phyloP scores from a whole-genome alignment of 2,797 vertebrate species.

The Chelon labrosus region DNA sequence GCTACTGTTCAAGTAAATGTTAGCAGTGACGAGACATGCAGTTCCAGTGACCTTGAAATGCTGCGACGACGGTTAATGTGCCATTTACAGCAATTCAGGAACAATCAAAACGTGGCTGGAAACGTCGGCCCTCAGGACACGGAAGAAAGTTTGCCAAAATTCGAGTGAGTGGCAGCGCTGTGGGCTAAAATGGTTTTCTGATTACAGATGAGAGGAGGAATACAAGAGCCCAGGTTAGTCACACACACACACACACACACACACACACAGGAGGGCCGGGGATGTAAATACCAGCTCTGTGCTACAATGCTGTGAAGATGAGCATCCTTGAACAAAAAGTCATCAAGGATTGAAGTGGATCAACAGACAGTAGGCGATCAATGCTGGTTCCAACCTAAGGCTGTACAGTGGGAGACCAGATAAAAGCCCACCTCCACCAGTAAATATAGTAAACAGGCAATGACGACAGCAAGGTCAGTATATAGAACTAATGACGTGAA shows the following conservation, averaged over 20 bases:
- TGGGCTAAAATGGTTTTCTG: constrained; percentile 31
- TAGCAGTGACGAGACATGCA: constrained; percentile 11
- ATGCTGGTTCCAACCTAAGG: constrained; percentile 31
- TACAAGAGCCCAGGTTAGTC: constrained; percentile 26
- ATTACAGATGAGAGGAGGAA: constrained; percentile 37
- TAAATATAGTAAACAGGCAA: constrained; percentile 33
- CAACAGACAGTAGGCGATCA: constrained; percentile 52
- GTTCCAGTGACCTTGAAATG: constrained; percentile 50
- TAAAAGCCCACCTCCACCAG: constrained; percentile 14
- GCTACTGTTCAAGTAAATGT: constrained; percentile 49
- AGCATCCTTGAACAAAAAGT: constrained; percentile 55
- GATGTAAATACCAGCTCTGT: constrained; percentile 36
- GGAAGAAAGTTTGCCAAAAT: constrained; percentile 11
- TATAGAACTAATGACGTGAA: constrained; percentile 15
- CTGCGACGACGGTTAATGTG: not conserved
- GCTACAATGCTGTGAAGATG: constrained; percentile 38
- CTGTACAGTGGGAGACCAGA: not conserved
- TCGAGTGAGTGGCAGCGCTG: not conserved
- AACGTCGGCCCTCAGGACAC: constrained; percentile 29
- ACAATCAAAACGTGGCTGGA: constrained; percentile 17
- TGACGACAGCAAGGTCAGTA: constrained; percentile 15
- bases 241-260: constrained; percentile 16
- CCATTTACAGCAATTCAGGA: constrained; percentile 22
- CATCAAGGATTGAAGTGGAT: constrained; percentile 27
- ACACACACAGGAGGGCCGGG: not conserved